Percentiles rank a stretch among this genome's conserved stretches.
phyloP scores from a whole-genome alignment of 1,140 invertebrate species.

The Calliphora vicina region DNA sequence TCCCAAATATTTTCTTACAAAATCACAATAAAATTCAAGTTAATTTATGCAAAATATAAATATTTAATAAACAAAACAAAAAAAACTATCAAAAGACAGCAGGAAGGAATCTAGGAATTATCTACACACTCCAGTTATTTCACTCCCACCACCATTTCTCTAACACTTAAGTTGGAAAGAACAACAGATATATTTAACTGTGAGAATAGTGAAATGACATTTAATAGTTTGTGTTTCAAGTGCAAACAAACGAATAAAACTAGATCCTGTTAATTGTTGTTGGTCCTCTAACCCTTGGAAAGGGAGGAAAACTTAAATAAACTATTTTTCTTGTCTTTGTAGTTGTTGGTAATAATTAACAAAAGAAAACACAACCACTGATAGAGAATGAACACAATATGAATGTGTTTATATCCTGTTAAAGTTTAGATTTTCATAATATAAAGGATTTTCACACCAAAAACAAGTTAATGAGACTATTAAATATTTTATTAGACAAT shows the following conservation, averaged over 20 bases:
- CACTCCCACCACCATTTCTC: too few species aligned
- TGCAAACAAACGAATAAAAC: too few species aligned
- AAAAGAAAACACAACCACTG: too few species aligned
- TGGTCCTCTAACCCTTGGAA: too few species aligned
- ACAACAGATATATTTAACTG: too few species aligned
- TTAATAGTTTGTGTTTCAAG: too few species aligned
- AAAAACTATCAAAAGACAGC: not conserved
- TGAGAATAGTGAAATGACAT: too few species aligned
- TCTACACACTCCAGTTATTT: not conserved
- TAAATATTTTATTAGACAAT: not conserved
- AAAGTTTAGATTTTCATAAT: not conserved
- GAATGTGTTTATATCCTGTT: not conserved
- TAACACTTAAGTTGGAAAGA: too few species aligned
- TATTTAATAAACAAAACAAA: not conserved
- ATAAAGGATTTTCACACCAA: conserved; percentile 10
- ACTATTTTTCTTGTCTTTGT: too few species aligned
- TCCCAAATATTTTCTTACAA: not conserved
- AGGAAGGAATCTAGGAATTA: not conserved
- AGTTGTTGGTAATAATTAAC: too few species aligned
- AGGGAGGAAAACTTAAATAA: too few species aligned
- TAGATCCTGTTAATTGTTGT: too few species aligned
- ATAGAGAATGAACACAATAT: not conserved
- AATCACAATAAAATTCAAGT: not conserved
- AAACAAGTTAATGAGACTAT: conserved; percentile 1
- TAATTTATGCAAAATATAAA: not conserved